Evolutionary conservation across 1,140 invertebrate genomes (phyloP), one percentile per base, ranked within the genome.

Genomic region (Heterodera carotae): DNA sequence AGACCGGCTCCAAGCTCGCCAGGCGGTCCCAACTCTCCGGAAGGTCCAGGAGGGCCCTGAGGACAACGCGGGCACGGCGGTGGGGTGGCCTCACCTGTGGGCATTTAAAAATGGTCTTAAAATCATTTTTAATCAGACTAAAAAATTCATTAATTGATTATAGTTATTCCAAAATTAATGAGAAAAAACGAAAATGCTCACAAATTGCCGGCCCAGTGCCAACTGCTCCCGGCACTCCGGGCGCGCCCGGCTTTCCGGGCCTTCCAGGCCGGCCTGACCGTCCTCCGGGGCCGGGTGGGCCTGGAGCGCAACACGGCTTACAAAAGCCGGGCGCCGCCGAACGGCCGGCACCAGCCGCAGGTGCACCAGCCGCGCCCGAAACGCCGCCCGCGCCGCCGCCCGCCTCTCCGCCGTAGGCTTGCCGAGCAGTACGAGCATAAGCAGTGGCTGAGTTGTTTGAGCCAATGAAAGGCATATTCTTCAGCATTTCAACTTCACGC

Each of bases 1-100:
- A 53, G 18, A 53, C 48, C 48, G 29, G 53, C 48, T 81, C 78
- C 78, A n/a, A 72, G 68, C 22, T 81, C 79, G 27, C 79, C 79
- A 62, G 79, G 69, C 67, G 77, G 81, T 48, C 76, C 76, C 43
- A 36, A 29, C 5, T 68, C 39, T 29, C 76, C 76, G 48, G 48
- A 3, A 15, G 48, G 48, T 53, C 48, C 48, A 22, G 76, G 56
- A 0, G 74, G 70, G 22, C 71, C 71, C 25, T 78, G 64, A 2
- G 77, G 34, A 33, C 79, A 80, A 34, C 76, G 79, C n/a, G 73
- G 70, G 70, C 79, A 80, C 18, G 79, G 79, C 67, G 79, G 79
- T 29, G 79, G 79, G n/a, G 79, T 81, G 56, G 48, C 48, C 48
- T 53, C 48, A 15, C 48, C 48, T 53, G 22, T 18, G 39, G 22